Evolutionary conservation across 2,797 vertebrate genomes (phyloP).

Genomic region (Danio choprae): DNA sequence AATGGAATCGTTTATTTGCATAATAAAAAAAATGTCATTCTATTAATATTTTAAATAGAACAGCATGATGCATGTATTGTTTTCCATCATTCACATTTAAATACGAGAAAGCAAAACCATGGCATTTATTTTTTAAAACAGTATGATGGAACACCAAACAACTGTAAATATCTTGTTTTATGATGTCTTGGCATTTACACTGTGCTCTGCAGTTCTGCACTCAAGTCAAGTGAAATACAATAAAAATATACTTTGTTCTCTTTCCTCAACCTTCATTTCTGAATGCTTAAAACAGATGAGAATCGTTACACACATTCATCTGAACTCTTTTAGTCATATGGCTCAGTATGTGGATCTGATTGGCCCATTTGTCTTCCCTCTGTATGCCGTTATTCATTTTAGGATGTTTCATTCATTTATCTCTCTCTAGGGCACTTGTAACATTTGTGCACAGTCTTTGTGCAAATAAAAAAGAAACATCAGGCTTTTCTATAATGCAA

Average conservation of each 20-base stretch:
- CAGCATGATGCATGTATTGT: not conserved
- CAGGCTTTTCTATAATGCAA: slow-evolving; percentile 46
- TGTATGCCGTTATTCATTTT: slow-evolving; percentile 39
- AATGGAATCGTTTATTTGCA: too few relatives aligned
- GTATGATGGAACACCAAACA: not conserved
- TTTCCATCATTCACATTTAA: not conserved
- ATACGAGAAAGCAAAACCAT: not conserved
- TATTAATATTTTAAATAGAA: too few relatives aligned
- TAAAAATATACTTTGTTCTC: not conserved
- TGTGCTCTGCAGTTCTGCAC: not conserved
- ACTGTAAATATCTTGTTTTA: slow-evolving; percentile 1
- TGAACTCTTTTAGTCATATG: slow-evolving; percentile 28
- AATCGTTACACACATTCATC: not conserved
- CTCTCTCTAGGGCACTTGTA: slow-evolving; percentile 59
- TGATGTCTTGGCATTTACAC: not conserved
- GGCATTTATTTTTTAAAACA: slow-evolving; percentile 8
- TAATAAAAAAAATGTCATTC: too few relatives aligned
- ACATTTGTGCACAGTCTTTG: slow-evolving; percentile 63
- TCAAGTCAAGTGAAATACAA: not conserved
- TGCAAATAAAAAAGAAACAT: slow-evolving; percentile 53
- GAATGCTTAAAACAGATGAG: slow-evolving; percentile 16
- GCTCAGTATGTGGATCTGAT: slow-evolving; percentile 32
- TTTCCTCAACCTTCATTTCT: not conserved
- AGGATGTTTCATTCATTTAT: slow-evolving; percentile 58
- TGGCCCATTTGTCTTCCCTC: slow-evolving; percentile 14